phyloP scores from a whole-genome alignment of 2,113 vertebrate species.

The Phrynosoma blainvillii region DNA sequence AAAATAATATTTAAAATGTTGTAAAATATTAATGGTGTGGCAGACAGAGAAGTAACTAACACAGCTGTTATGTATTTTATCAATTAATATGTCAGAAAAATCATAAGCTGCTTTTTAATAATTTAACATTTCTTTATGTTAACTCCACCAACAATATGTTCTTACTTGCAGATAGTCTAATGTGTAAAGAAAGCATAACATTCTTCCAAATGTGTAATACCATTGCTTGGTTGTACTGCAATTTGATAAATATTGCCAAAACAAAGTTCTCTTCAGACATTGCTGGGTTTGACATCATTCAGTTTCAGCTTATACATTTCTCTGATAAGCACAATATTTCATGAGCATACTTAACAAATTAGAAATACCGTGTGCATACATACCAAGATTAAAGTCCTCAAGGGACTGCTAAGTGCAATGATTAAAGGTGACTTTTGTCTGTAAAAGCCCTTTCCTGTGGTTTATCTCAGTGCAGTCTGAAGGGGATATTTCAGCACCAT shows the following conservation, averaged over 20 bases:
- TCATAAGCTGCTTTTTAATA: constrained; percentile 65
- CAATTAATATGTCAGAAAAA: constrained; percentile 66
- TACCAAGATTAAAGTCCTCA: constrained; percentile 81
- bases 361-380: constrained; percentile 35
- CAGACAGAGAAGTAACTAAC: constrained; percentile 56
- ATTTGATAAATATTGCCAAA: constrained; percentile 63
- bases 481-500: constrained; percentile 84
- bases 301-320: constrained; percentile 37
- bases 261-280: constrained; percentile 65
- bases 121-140: constrained; percentile 63
- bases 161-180: constrained; percentile 56
- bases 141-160: constrained; percentile 50
- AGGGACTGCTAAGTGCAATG: constrained; percentile 77
- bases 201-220: constrained; percentile 48
- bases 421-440: constrained; percentile 81
- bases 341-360: constrained; percentile 70
- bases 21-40: constrained; percentile 74
- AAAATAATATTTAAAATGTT: constrained; percentile 56
- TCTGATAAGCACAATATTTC: constrained; percentile 50
- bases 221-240: constrained; percentile 41
- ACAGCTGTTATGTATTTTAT: constrained; percentile 47
- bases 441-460: constrained; percentile 79
- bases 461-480: constrained; percentile 79
- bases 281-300: constrained; percentile 49
- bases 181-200: constrained; percentile 57